Evolutionary conservation across 2,113 vertebrate species (phyloP).

Genomic region (Gadus chalcogrammus): DNA sequence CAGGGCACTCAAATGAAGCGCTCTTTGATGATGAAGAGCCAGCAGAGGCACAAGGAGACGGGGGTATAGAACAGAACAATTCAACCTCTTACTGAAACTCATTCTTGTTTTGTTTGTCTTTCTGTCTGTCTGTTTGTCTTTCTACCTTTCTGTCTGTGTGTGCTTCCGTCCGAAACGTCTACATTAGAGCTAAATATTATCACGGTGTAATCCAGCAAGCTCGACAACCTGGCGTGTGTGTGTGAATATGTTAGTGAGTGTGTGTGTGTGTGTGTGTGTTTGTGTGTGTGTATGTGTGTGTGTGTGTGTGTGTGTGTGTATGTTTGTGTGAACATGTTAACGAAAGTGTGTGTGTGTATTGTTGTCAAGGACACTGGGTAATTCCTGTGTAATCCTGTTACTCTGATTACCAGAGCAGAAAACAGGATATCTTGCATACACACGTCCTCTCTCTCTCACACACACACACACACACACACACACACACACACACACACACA

Average conservation of each 20-base stretch:
- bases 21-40: too few species aligned
- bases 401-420: constrained; percentile 29
- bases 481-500: too few species aligned
- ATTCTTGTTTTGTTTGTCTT: neutral
- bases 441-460: too few species aligned
- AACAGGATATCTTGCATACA: neutral
- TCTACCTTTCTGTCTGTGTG: constrained; percentile 13
- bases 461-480: too few species aligned
- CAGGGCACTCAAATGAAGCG: too few species aligned
- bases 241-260: neutral
- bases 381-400: constrained; percentile 48
- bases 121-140: neutral
- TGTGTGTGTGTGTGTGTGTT: too few species aligned
- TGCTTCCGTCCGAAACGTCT: constrained; percentile 40
- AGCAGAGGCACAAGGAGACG: neutral
- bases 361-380: constrained; percentile 20
- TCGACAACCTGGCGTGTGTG: constrained; percentile 6
- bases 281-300: neutral
- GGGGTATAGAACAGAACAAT: neutral
- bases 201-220: constrained; percentile 6
- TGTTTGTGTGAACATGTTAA: neutral
- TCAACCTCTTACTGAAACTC: neutral
- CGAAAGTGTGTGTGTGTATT: neutral
- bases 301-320: constrained; percentile 9
- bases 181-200: constrained; percentile 55